phyloP scores from a whole-genome alignment of 2,797 vertebrate species.

The Phataginus tetradactyla region DNA sequence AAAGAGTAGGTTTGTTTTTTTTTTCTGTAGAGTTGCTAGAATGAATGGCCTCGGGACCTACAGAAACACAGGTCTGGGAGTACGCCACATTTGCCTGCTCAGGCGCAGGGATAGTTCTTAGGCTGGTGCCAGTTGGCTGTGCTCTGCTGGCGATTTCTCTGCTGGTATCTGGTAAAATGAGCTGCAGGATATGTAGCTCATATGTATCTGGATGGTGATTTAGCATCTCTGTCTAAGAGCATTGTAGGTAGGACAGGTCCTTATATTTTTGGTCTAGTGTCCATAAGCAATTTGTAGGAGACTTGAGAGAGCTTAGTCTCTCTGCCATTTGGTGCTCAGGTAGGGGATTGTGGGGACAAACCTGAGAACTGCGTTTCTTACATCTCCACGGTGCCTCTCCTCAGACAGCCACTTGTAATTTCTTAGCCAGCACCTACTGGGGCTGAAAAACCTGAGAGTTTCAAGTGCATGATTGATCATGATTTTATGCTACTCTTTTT shows the following conservation, averaged over 20 bases:
- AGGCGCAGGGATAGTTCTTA: neutral
- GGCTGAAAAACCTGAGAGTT: neutral
- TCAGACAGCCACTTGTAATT: neutral
- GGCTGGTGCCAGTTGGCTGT: neutral
- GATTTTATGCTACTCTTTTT: neutral
- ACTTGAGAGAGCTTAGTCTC: neutral
- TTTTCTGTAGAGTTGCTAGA: neutral
- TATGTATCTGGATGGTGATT: neutral
- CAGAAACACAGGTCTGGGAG: neutral
- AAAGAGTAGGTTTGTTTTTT: neutral
- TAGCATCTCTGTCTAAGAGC: neutral
- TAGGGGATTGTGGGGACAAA: neutral
- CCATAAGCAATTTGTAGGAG: conserved; percentile 5
- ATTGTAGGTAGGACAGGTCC: neutral
- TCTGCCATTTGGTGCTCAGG: neutral
- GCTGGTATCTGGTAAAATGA: neutral
- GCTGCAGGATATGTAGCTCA: neutral
- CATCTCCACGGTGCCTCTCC: neutral
- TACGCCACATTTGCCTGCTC: neutral
- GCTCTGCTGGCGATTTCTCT: neutral
- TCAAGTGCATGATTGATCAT: neutral
- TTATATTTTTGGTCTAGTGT: neutral
- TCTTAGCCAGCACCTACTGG: neutral
- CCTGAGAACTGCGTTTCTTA: neutral
- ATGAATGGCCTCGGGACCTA: neutral